A percentile compares a stretch with the other conserved stretches of the same genome.
Conservation (phyloP, 2,113 vertebrate genomes). For the Strigops habroptila region DNA sequence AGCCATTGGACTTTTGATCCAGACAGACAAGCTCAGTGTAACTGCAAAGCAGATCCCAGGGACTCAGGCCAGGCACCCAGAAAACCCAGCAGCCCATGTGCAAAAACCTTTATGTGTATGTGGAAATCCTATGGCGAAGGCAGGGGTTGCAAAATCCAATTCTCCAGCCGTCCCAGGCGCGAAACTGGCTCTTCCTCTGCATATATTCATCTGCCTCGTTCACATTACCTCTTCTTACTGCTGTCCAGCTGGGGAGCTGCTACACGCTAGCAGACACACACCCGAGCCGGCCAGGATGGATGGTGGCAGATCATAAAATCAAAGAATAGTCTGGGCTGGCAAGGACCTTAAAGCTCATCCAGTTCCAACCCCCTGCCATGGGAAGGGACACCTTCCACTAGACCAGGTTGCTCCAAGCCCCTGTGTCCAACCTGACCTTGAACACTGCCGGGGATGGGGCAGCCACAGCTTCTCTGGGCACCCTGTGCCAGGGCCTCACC, state of each 20-base stretch:
- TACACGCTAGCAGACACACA: accelerated
- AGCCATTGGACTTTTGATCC: neutral
- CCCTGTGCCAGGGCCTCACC: neutral
- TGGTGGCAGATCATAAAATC: accelerated
- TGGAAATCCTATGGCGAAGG: neutral
- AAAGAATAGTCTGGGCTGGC: neutral
- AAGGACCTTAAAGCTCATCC: neutral
- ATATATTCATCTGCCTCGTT: accelerated
- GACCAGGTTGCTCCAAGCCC: neutral
- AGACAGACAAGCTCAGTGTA: neutral
- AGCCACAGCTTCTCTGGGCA: neutral
- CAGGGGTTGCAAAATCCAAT: neutral
- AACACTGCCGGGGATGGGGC: neutral
- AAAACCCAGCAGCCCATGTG: neutral
- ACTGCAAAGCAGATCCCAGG: neutral
- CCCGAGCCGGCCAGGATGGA: accelerated
- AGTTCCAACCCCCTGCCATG: neutral
- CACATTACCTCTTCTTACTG: neutral
- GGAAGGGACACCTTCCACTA: neutral
- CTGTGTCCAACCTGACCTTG: neutral
- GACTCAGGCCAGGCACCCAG: neutral
- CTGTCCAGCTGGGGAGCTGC: neutral
- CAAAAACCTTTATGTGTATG: neutral
- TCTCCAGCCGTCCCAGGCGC: neutral
- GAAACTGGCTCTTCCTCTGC: neutral